Conservation (phyloP, 2,797 vertebrate species). For the Ciconia nigra region DNA sequence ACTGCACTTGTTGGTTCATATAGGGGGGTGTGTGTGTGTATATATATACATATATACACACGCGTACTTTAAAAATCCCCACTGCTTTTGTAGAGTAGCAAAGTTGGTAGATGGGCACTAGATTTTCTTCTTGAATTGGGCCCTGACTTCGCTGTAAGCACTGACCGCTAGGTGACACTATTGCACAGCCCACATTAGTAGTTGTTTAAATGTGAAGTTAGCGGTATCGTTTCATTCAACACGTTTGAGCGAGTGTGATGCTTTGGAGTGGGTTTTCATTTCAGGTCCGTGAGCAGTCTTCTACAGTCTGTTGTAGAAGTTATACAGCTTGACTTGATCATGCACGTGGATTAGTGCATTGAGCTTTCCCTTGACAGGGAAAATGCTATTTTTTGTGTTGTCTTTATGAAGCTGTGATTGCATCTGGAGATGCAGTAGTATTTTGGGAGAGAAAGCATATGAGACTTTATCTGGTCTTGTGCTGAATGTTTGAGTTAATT, state of each 20-base stretch:
- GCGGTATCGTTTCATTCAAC: not conserved
- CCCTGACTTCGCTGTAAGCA: not conserved
- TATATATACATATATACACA: accelerated
- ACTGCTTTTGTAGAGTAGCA: not conserved
- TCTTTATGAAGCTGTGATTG: not conserved
- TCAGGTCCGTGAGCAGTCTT: not conserved
- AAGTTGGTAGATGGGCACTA: not conserved
- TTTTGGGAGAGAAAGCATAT: not conserved
- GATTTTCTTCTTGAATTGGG: not conserved
- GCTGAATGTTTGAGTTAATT: not conserved
- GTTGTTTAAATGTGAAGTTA: not conserved
- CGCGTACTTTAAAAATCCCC: not conserved
- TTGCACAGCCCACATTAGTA: slow-evolving; percentile 22
- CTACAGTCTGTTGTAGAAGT: not conserved
- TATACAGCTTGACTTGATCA: not conserved
- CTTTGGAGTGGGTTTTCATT: not conserved
- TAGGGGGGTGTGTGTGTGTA: accelerated
- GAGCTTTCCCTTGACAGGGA: not conserved
- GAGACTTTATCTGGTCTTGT: not conserved
- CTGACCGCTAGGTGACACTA: slow-evolving; percentile 41
- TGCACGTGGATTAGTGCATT: not conserved
- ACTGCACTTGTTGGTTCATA: not conserved
- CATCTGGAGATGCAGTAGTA: not conserved
- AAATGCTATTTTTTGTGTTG: not conserved
- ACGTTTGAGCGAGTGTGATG: accelerated